Base-by-base conservation (phyloP, 64 coral and sea anemone genomes). In the Stichodactyla helianthus region DNA sequence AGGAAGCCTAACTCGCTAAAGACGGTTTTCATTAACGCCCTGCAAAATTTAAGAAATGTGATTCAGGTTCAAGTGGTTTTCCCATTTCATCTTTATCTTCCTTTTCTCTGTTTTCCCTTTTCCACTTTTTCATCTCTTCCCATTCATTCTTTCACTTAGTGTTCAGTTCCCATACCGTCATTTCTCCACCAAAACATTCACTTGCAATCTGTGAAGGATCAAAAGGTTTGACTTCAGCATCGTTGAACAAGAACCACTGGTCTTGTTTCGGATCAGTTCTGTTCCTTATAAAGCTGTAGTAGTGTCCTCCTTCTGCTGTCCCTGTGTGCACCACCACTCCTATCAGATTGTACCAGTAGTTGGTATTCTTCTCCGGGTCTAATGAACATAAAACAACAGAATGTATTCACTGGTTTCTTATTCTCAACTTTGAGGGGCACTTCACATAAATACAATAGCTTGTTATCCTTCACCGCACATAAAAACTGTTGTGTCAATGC, bases 201-300 rank as follows among this genome's bases (percentile, higher is more conserved):
- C 93, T 90, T 5, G 93, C 97, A 86, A 99, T 99, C 82, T 99
- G 97, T 23, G 90, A 86, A 28, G 97, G 97, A 91, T 99, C 97
- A 91, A 99, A 99, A 52, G 97, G 97, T 59, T 99, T 99, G 54
- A 99, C 97, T 89, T 99, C 97, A 60, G 97, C 97, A 77, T 99
- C 97, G 76, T 99, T 99, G 63, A 98, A 98, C 74, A 98, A 78
- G 90, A 98, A 98, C 95, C 95, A 98, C 71, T 93, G 93, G 59
- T 95, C 93, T 4, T 87, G 86, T 28, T 99, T 90, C 7, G 89
- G 76, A 6, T 90, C 85, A 18, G 93, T 90, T 44, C 97, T 87
- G 83, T 99, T 92, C 11, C 93, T 85, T 22, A 99, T 99, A 16
- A 99, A 99, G 74, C 97, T 99, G 51, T 99, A 99, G 77, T 99